Base-by-base conservation (phyloP, 2,113 vertebrate species). In the Campylomormyrus tamandua region DNA sequence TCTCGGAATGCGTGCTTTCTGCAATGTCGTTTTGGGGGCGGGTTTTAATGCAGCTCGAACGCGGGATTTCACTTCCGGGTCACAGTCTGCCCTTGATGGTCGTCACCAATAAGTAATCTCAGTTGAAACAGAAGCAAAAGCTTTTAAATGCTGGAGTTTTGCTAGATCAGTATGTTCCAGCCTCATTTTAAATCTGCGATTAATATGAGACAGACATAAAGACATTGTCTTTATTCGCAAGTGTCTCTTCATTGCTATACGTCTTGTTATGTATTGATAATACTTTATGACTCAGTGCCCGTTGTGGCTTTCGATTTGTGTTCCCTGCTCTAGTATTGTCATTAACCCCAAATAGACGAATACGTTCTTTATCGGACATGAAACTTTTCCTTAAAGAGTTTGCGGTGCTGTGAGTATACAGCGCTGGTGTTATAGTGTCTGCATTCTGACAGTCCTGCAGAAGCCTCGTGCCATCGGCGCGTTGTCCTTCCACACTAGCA, bases 401-500 rank as follows among this genome's bases (percentile, higher is more conserved):
- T 70, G 62, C 62, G n/a, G 62, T 31, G 62, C 62, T 70, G 62
- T 70, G n/a, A 70, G 3, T 31, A 31, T 31, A 70, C 62, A 31
- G 3, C 3, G n/a, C 27, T 66, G n/a, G 62, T 27, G n/a, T 70
- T 31, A 31, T 19, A 27, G 83, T 86, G 24, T 46, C 46, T 80
- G 11, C 46, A 10, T 84, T 39, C 19, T 86, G 94, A 92, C 92
- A 95, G 95, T 92, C n/a, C 24, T 92, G 80, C 94, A 90, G 50
- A 89, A 90, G 0, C 91, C 93, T 48, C 80, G 91, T 87, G 90
- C 92, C 50, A n/a, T 94, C 90, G 92, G 89, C 90, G 91, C 91
- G 27, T 91, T 93, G 77, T 93, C 92, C 24, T 97, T 99, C 94
- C 98, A 99, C 94, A 97, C 94, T 56, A 97, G 96, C 91, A 85